Base-by-base conservation (phyloP, 2,888 invertebrate genomes). In the Rhagium mordax region DNA sequence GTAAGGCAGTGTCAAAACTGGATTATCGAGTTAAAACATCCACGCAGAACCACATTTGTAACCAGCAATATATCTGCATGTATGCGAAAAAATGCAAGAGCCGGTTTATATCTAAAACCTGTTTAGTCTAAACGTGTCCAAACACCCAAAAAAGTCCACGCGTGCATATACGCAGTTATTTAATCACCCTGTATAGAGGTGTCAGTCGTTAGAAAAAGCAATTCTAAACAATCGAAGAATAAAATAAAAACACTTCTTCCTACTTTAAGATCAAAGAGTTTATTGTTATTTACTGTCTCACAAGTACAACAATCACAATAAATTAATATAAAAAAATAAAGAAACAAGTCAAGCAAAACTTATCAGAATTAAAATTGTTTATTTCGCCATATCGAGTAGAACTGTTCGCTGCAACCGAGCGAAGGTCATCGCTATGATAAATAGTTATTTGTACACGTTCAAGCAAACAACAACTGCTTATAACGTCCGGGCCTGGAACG, bases 341-440 rank as follows among this genome's bases (percentile, higher is more conserved):
- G 20, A 29, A 59, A 13, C 29, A 59, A 59, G 10, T 59, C 59
- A 33, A 59, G 59, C 33, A 59, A 59, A 33, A 59, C 65, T 16
- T 16, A 65, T 65, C 65, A 65, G 66, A 53, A 59, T 60, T 57
- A 41, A 67, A 73, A 70, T 62, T 72, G 72, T 74, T 71, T 72
- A 74, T 69, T 74, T 69, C 72, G 72, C 70, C 74, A 72, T 76
- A 76, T 76, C 76, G 74, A 74, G 65, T 61, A 70, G 66, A 72
- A 69, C 55, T 60, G 65, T 69, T 48, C 67, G 68, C 71, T 76
- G 75, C 78, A 78, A 57, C 69, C 33, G 68, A 62, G 57, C 65
- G 75, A 76, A 78, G 78, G 77, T 75, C 78, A 78, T 48, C 70
- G 59, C 70, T 75, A 71, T 70, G 74, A 72, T 77, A 78, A 78